Base-by-base conservation (phyloP, 2,113 vertebrate species). In the Aegotheles bennettii region DNA sequence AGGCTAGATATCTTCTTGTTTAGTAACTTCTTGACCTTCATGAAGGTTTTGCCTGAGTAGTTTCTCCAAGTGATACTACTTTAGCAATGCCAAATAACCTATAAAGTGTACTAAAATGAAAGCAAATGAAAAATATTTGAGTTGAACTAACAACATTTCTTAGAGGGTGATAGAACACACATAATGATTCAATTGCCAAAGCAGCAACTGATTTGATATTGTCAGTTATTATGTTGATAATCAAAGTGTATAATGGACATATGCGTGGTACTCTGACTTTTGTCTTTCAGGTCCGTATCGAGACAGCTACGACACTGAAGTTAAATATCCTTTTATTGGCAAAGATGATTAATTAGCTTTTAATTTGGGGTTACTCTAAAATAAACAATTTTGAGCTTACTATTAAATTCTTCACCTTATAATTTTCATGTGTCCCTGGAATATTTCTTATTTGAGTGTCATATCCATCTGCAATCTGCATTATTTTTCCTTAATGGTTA, bases 301-400 rank as follows among this genome's bases (percentile, higher is more conserved):
- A 99, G 97, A 98, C 99, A 7, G 99, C 99, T 48, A 99, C 99
- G 7, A 99, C 99, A 29, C 97, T 99, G 94, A 99, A 99, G 97
- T 98, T 99, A 95, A 98, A 99, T 99, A 99, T 99, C 99, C 99
- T 99, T 99, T 94, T 78, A 24, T 17, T 53, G 43, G 42, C 36
- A 38, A 77, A 91, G 69, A 29, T 82, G 11, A 79, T 92, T 78
- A 10, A 65, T 92, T 86, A 51, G 4, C 5, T 91, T 31, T 64
- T 88, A 80, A 23, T 79, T 81, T 40, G 83, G 50, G 60, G 6
- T 86, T 91, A 69, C 29, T 88, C 24, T 16, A 64, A 89, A 77
- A 50, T 6, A 57, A 64, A 21, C 2, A 50, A 11, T 59, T 87
- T 71, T 35, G 50, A 74, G 33, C 4, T 89, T 77, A 17, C 3